phyloP scores from a whole-genome alignment of 2,113 vertebrate species.

The Vimba vimba region DNA sequence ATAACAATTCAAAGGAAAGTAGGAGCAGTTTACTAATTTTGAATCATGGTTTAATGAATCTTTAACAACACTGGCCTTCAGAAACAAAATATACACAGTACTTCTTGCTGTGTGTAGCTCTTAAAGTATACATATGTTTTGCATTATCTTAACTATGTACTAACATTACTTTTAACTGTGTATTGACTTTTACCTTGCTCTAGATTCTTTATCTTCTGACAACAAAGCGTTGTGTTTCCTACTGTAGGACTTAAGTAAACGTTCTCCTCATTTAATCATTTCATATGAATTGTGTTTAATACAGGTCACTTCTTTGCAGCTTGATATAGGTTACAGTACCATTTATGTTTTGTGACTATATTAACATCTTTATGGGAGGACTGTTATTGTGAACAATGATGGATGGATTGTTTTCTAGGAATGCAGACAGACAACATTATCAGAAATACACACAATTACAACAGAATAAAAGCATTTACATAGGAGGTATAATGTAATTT shows the following conservation, averaged over 20 bases:
- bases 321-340: neutral
- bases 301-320: neutral
- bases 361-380: neutral
- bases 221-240: neutral
- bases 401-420: neutral
- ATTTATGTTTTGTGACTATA: neutral
- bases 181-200: neutral
- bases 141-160: neutral
- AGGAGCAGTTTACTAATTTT: neutral
- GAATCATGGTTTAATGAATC: neutral
- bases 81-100: neutral
- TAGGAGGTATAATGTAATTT: neutral
- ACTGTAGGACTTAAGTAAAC: neutral
- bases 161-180: neutral
- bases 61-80: neutral
- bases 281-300: neutral
- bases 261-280: neutral
- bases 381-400: neutral
- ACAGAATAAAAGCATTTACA: neutral
- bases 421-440: neutral
- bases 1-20: conserved; percentile 1
- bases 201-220: conserved; percentile 4
- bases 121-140: neutral
- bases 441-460: neutral
- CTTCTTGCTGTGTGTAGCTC: neutral